A percentile compares a stretch with the other conserved stretches of the same genome.
phyloP scores from a whole-genome alignment of 1,140 invertebrate species.

The Diachasma alloeum region DNA sequence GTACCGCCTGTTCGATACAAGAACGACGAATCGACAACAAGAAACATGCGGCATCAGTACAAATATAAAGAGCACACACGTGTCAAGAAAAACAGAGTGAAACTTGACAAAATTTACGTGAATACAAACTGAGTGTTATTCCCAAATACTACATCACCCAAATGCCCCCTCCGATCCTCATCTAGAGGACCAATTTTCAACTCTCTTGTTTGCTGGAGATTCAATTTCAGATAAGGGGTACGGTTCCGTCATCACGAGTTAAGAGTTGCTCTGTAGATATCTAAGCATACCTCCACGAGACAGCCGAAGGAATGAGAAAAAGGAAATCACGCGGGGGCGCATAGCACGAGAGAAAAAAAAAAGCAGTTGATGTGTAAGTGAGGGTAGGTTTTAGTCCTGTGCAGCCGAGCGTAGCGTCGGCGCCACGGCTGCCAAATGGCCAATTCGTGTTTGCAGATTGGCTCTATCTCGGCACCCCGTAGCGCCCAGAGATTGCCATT shows the following conservation, averaged over 20 bases:
- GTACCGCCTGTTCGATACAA: too few relatives aligned
- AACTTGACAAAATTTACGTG: too few relatives aligned
- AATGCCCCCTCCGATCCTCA: conserved; percentile 2
- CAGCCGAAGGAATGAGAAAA: conserved; percentile 40
- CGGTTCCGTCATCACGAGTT: conserved; percentile 24
- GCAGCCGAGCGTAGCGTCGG: conserved; percentile 32
- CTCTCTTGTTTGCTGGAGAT: conserved; percentile 33
- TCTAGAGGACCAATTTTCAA: neutral
- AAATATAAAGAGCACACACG: too few relatives aligned
- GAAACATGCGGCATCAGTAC: too few relatives aligned
- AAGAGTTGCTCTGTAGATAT: neutral
- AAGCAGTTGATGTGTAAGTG: neutral
- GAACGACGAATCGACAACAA: too few relatives aligned
- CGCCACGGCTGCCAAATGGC: conserved; percentile 61
- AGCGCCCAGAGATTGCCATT: conserved; percentile 54
- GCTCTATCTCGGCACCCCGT: conserved; percentile 62
- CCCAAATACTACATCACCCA: neutral
- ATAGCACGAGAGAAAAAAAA: neutral
- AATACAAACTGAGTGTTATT: neutral
- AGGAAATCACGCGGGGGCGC: neutral
- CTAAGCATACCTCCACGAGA: neutral
- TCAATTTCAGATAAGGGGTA: conserved; percentile 34
- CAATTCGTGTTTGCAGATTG: conserved; percentile 65
- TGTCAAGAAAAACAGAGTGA: too few relatives aligned
- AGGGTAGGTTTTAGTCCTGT: neutral